Evolutionary conservation across 2,888 invertebrate species (phyloP), one percentile per base, ranked within the genome.

Genomic region (Pyrrhosoma nymphula): DNA sequence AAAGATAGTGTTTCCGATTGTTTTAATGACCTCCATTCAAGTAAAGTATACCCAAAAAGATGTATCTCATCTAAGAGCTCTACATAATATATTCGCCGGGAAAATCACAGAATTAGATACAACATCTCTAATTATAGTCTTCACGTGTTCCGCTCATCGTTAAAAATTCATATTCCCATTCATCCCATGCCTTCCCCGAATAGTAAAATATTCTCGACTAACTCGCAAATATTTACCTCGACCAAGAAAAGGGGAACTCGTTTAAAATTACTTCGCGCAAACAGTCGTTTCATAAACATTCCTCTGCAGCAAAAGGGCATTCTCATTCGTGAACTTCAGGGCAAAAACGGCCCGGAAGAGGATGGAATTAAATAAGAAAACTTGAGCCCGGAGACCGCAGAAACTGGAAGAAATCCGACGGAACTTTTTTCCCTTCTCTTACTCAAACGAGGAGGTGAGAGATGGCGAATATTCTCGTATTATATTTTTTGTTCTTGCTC

Each of bases 331-430:
- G 82, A 82, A 35, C 1, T 30, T 82, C 35, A n/a, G 4, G 35
- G 35, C 0, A 35, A 82, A 82, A 82, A 82, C 10, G 82, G 18
- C 10, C 16, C 16, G 82, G 16, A 82, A 26, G 16, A 16, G 35
- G 82, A 82, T 30, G 82, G 35, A 35, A 35, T 82, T 18, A 82
- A 82, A 82, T 69, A 35, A 35, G 35, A 82, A 82, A 35, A 82
- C 30, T n/a, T 69, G 69, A 82, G 82, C 82, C 69, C 69, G 69
- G 35, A 82, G 82, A 82, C 35, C 82, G 82, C 82, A 82, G 35
- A 35, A 82, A 82, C 82, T 82, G 82, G 82, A 82, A 82, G 82
- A 82, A 82, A 82, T 30, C 82, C 35, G 30, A 82, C 82, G 69
- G 35, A 30, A 35, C 35, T 30, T 82, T 35, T 82, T 82, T 82